Evolutionary conservation across 2,888 invertebrate species (phyloP).

Genomic region (Podotricha telesiphe): DNA sequence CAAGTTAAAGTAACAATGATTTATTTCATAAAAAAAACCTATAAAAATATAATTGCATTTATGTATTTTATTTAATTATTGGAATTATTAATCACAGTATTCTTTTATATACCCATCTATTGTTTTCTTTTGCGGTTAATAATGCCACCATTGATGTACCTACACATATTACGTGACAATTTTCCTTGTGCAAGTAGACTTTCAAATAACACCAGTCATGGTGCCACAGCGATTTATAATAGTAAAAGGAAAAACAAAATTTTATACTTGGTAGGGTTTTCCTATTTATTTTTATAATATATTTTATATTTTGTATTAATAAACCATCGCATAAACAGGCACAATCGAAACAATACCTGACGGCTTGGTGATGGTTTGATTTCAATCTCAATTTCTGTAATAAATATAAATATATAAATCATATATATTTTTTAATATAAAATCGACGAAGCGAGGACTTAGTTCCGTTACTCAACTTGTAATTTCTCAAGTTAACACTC

Average conservation of each 20-base stretch:
- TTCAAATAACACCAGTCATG: conserved; percentile 2
- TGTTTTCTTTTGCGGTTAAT: conserved; percentile 13
- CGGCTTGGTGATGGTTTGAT: too few species aligned
- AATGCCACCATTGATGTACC: neutral
- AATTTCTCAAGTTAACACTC: too few species aligned
- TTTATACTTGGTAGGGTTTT: neutral
- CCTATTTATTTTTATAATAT: too few species aligned
- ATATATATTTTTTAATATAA: too few species aligned
- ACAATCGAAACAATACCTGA: too few species aligned
- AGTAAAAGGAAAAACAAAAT: conserved; percentile 19
- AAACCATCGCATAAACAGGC: too few species aligned
- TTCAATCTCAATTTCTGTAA: too few species aligned
- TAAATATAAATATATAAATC: too few species aligned
- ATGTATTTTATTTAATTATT: neutral
- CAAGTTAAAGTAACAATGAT: too few species aligned
- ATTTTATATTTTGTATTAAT: too few species aligned
- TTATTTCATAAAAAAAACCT: neutral
- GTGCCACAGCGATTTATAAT: conserved; percentile 8
- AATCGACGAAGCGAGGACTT: too few species aligned
- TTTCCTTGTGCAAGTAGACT: conserved; percentile 7
- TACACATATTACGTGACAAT: neutral
- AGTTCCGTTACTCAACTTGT: too few species aligned
- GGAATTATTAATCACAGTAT: conserved; percentile 1
- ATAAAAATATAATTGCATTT: neutral
- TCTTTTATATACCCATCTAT: neutral